These are phyloP conservation scores for Rallus limicola DNA, from an alignment of 2,113 vertebrate species.

Conservation along the genomic window DNA sequence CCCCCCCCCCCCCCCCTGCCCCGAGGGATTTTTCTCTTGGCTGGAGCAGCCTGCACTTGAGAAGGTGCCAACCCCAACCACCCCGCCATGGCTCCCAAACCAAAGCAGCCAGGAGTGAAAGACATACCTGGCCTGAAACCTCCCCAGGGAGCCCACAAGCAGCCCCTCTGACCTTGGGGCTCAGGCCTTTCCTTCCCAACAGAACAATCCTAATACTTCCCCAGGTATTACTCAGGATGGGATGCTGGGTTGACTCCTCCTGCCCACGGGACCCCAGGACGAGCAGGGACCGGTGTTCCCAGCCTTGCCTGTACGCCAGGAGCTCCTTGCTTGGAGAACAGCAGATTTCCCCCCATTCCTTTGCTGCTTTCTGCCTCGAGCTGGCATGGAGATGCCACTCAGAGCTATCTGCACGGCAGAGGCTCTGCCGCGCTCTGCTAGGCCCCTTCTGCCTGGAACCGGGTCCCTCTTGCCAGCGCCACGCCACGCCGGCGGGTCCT, in stretches of 20 bases:
- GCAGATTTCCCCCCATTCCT: neutral
- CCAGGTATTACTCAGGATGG: too few relatives aligned
- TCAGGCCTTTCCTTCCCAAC: too few relatives aligned
- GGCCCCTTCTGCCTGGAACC: neutral
- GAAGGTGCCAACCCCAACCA: too few relatives aligned
- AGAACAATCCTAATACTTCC: too few relatives aligned
- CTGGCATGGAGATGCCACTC: neutral
- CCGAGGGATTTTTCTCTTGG: too few relatives aligned
- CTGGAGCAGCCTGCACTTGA: too few relatives aligned
- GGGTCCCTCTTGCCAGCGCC: rapidly evolving
- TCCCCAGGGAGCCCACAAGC: too few relatives aligned
- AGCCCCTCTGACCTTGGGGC: too few relatives aligned
- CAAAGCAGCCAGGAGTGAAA: too few relatives aligned
- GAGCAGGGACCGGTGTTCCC: rapidly evolving
- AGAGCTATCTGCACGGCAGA: rapidly evolving
- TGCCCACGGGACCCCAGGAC: neutral
- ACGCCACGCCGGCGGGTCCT: neutral
- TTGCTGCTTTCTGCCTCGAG: neutral
- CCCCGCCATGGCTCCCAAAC: too few relatives aligned
- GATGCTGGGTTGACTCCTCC: neutral
- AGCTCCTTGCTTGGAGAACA: neutral
- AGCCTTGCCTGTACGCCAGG: rapidly evolving
- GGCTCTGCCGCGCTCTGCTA: rapidly evolving
- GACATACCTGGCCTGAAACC: too few relatives aligned
- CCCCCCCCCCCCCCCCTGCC: too few relatives aligned